These are phyloP conservation scores for Parauchenoglanis ngamensis DNA, from an alignment of 2,797 vertebrate species.

Conservation along the genomic window DNA sequence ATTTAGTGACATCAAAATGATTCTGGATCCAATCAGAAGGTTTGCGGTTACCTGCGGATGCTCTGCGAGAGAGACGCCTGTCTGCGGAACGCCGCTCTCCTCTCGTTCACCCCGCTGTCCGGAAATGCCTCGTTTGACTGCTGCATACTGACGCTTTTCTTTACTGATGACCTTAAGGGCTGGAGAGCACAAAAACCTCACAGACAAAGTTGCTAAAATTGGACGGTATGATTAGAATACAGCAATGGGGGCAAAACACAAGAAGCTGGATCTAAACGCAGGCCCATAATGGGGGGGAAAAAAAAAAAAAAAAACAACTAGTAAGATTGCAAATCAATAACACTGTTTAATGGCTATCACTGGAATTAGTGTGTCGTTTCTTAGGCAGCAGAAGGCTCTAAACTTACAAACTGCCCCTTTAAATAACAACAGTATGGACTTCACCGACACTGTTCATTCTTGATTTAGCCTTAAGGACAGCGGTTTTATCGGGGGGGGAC, in stretches of 20 bases:
- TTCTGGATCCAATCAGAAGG: neutral
- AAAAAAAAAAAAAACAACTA: neutral
- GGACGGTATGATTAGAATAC: too few relatives aligned
- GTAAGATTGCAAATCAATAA: neutral
- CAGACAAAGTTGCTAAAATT: neutral
- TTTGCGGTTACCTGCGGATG: conserved; percentile 84
- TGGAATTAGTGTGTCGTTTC: neutral
- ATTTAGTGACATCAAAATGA: neutral
- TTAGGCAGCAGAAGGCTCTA: neutral
- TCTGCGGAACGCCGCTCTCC: conserved; percentile 73
- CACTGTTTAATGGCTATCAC: neutral
- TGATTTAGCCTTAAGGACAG: neutral
- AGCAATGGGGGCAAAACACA: neutral
- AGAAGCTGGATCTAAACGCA: neutral
- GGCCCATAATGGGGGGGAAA: neutral
- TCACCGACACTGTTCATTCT: neutral
- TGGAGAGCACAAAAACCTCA: conserved; percentile 57
- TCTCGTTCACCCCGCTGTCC: conserved; percentile 65
- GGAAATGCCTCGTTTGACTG: conserved; percentile 63
- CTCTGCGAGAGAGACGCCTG: conserved; percentile 92
- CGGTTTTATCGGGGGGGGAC: neutral
- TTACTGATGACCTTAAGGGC: conserved; percentile 76
- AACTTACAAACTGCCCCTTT: neutral
- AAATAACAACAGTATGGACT: neutral
- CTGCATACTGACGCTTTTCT: conserved; percentile 81